Evolutionary conservation across 2,113 vertebrate genomes (phyloP).

Genomic region (Oryzias curvinotus): DNA sequence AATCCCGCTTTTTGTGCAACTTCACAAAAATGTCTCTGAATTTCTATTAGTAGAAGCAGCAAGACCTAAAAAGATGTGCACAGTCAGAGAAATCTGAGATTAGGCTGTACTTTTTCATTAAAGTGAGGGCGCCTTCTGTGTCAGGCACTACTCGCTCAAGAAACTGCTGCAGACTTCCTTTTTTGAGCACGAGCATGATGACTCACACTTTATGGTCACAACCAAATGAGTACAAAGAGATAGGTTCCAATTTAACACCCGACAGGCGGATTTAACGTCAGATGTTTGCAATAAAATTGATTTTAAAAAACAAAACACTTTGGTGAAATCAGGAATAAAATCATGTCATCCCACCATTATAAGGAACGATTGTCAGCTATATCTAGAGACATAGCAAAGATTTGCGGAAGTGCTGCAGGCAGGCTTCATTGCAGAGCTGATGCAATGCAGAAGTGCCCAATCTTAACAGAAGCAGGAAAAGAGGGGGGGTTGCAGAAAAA

Average conservation of each 20-base stretch:
- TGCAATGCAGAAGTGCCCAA: constrained; percentile 44
- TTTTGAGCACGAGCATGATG: constrained; percentile 28
- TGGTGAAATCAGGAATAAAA: neutral
- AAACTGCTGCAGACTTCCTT: constrained; percentile 52
- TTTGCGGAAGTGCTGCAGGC: constrained; percentile 53
- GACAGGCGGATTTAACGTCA: neutral
- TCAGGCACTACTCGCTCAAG: constrained; percentile 14
- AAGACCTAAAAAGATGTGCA: too few species aligned
- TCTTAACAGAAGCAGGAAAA: neutral
- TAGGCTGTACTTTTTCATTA: neutral
- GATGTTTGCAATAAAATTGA: too few species aligned
- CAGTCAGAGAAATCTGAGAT: neutral
- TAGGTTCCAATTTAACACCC: neutral
- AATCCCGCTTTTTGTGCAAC: too few species aligned
- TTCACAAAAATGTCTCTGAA: too few species aligned
- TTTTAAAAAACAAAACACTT: too few species aligned
- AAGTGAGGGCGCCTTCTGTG: neutral
- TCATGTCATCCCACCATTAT: neutral
- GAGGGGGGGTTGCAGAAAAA: neutral
- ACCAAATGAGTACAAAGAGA: constrained; percentile 15
- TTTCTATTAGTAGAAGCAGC: too few species aligned
- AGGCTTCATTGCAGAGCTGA: constrained; percentile 16
- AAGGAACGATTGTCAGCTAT: neutral
- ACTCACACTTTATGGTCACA: constrained; percentile 53
- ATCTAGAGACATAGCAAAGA: neutral